Conservation (phyloP, 2,797 vertebrate genomes). For the Gila robusta region DNA sequence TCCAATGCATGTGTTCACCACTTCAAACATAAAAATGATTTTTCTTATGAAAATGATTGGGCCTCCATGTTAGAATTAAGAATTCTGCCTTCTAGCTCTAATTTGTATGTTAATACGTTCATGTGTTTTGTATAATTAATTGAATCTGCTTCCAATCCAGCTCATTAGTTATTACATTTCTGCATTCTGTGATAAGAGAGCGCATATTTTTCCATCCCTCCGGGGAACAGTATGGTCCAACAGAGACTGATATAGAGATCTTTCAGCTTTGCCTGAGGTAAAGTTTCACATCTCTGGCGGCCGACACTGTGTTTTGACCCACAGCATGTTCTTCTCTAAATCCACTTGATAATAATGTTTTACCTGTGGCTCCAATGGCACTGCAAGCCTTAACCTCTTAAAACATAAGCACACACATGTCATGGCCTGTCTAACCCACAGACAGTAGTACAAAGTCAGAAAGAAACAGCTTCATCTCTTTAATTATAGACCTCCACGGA, state of each 20-base stretch:
- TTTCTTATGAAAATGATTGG: constrained; percentile 8
- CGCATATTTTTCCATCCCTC: constrained; percentile 7
- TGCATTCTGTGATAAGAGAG: constrained; percentile 46
- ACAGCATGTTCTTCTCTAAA: constrained; percentile 48
- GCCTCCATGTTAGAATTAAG: constrained; percentile 12
- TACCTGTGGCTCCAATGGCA: constrained; percentile 30
- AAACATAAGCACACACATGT: constrained; percentile 29
- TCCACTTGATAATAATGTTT: constrained; percentile 55
- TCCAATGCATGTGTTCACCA: not conserved
- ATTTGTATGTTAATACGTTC: constrained; percentile 57
- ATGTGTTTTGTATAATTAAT: constrained; percentile 48
- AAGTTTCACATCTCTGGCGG: constrained; percentile 38
- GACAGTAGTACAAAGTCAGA: constrained; percentile 25
- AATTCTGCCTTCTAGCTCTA: constrained; percentile 49
- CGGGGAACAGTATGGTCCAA: not conserved
- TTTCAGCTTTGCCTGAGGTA: constrained; percentile 38
- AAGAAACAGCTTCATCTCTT: constrained; percentile 50
- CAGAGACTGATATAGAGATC: constrained; percentile 24
- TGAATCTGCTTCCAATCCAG: constrained; percentile 36
- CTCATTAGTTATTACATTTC: constrained; percentile 49
- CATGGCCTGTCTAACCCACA: constrained; percentile 19
- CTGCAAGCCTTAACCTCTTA: constrained; percentile 49
- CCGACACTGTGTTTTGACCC: constrained; percentile 35
- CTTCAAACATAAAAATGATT: constrained; percentile 21
- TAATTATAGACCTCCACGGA: constrained; percentile 47